Conservation (phyloP, 2,797 vertebrate genomes). For the Gymnothorax javanicus region DNA sequence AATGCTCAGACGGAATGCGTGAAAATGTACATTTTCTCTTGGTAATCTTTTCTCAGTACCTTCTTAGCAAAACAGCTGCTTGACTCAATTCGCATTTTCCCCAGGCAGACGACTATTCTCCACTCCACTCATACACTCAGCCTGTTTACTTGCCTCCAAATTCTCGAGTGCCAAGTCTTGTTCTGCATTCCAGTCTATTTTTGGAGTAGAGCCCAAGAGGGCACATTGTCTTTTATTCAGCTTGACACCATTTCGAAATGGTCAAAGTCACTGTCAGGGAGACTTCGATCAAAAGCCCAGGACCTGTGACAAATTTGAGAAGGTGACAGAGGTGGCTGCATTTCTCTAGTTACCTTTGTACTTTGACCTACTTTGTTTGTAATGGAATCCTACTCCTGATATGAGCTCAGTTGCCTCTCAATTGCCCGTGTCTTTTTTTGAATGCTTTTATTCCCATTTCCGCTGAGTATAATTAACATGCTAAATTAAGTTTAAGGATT, state of each 20-base stretch:
- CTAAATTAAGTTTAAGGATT: too few relatives aligned
- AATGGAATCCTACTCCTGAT: neutral
- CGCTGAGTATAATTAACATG: too few relatives aligned
- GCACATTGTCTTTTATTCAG: conserved; percentile 15
- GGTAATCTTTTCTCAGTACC: neutral
- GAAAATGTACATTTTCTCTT: neutral
- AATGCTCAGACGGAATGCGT: neutral
- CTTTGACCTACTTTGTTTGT: neutral
- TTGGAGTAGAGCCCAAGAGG: neutral
- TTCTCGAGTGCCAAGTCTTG: neutral
- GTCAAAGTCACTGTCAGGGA: neutral
- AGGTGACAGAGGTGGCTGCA: neutral
- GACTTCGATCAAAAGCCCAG: neutral
- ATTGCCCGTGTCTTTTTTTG: neutral
- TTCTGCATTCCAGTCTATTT: conserved; percentile 15
- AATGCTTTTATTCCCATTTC: neutral
- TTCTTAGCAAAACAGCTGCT: neutral
- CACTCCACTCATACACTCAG: neutral
- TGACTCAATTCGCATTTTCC: neutral
- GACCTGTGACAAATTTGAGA: neutral
- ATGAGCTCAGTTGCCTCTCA: neutral
- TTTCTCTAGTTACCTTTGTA: neutral
- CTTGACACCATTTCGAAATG: conserved; percentile 5
- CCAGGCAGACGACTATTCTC: neutral
- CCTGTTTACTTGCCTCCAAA: neutral